Evolutionary conservation across 2,888 invertebrate genomes (phyloP).

Genomic region (Drosophila antonietae): DNA sequence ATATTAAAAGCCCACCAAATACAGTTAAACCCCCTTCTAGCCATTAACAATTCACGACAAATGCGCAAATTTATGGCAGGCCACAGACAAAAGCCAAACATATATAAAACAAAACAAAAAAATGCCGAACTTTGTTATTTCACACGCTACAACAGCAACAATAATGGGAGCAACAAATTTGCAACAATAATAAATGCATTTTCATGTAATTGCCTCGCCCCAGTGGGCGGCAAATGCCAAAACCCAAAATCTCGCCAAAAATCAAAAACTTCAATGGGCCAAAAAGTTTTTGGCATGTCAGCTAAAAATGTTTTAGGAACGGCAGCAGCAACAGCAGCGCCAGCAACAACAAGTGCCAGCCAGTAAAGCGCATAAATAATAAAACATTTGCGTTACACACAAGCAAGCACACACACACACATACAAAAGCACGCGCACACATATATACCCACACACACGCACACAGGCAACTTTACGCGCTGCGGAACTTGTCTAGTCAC

Average conservation of each 20-base stretch:
- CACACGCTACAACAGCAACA: conserved; percentile 39
- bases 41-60: conserved; percentile 39
- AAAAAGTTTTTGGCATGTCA: conserved; percentile 69
- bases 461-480: conserved; percentile 3
- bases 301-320: conserved; percentile 56
- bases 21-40: conserved; percentile 24
- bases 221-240: conserved; percentile 1
- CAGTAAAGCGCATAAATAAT: conserved; percentile 71
- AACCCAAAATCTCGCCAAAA: conserved; percentile 42
- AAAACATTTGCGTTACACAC: conserved; percentile 61
- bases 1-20: conserved; percentile 26
- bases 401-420: conserved; percentile 7
- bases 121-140: conserved; percentile 19
- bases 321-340: conserved; percentile 6
- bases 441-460: neutral
- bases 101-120: neutral
- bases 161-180: conserved; percentile 31
- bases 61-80: conserved; percentile 37
- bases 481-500: conserved; percentile 56
- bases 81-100: conserved; percentile 22
- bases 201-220: conserved; percentile 63
- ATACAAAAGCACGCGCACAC: neutral
- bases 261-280: conserved; percentile 67
- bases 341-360: conserved; percentile 35
- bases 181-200: conserved; percentile 68